Evolutionary conservation across 1,140 invertebrate genomes (phyloP), one percentile per base, ranked within the genome.

Genomic region (Lordiphosa stackelbergi): DNA sequence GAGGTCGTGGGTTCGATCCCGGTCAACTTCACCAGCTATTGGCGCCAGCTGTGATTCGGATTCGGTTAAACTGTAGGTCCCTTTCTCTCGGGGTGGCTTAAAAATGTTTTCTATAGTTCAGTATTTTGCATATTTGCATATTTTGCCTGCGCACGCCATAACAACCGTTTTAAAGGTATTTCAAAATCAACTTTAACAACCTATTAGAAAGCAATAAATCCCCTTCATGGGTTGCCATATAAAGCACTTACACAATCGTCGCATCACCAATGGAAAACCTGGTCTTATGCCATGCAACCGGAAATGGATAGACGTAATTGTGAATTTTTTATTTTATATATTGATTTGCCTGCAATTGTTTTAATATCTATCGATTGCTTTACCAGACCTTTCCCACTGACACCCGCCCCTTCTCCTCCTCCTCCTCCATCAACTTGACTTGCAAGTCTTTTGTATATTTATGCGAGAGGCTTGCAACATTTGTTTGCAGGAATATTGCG

Each of bases 231-330:
- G 2, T 16, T 16, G 19, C 19, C 19, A 19, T 19, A 19, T 2
- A 19, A 19, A 19, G 19, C 24, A 28, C 24, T 28, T 28, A 28
- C 24, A 28, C 24, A 28, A 4, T 3, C 22, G 22, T 3, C 22
- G 5, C 5, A 4, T 24, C 4, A 24, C 22, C 24, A 59, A 54
- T 13, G 34, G 61, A 43, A 64, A 55, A 53, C 37, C 41, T 36
- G 35, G 37, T 4, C 36, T 45, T 55, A 31, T 19, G 45, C 22
- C 37, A 43, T 65, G 24, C 62, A 65, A 62, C 43, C 65, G 56
- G 52, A 19, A 53, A 10, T 11, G 59, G 45, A 61, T 51, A 61
- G 61, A 56, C 43, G 59, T 61, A 65, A 43, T 65, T 65, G 62
- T 66, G 53, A 65, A 66, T 64, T 53, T 41, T 64, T 19, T 19